Base-by-base conservation (phyloP, 2,797 vertebrate genomes). In the Decapterus maruadsi region DNA sequence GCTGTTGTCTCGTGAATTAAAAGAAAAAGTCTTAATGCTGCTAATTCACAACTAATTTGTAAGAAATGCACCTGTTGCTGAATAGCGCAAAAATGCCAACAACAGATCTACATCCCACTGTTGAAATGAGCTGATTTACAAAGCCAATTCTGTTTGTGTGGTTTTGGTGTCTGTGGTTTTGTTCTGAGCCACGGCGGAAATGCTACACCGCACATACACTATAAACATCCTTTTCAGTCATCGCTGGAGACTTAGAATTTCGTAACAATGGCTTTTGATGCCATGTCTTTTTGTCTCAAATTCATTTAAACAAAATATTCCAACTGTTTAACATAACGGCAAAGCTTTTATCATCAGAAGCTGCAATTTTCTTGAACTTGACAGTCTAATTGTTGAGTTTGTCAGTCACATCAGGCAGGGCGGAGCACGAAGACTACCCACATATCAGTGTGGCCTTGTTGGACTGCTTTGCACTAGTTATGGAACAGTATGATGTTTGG, bases 1-100 rank as follows among this genome's bases (percentile, higher is more conserved):
- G 77, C 57, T 72, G 60, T 72, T 73, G 43, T 75, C 68, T 48
- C 10, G 56, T 78, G 66, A 61, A 13, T 65, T 76, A 61, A 3
- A 68, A 70, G 69, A 34, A 67, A 72, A 34, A 40, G 42, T 70
- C 34, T 64, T 29, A 29, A 59, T 8, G 3, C 40, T 84, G 72
- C 77, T 64, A 87, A 50, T 54, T 77, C 43, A 50, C 45, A 68
- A 57, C 54, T 65, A 22, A 74, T 73, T 75, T 74, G 56, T 50
- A 81, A 80, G 36, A 73, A 80, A 43, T 34, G 81, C 76, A 84
- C 70, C 77, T 84, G 81, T 68, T 78, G 58, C 56, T 74, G 56
- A 70, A 64, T 54, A 68, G 54, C 59, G 50, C 19, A 55, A 59
- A 59, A 34, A 26, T 79, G 77, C 66, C 63, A 75, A 43, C 7